phyloP scores from a whole-genome alignment of 2,888 invertebrate species.

The Amiota mariae region DNA sequence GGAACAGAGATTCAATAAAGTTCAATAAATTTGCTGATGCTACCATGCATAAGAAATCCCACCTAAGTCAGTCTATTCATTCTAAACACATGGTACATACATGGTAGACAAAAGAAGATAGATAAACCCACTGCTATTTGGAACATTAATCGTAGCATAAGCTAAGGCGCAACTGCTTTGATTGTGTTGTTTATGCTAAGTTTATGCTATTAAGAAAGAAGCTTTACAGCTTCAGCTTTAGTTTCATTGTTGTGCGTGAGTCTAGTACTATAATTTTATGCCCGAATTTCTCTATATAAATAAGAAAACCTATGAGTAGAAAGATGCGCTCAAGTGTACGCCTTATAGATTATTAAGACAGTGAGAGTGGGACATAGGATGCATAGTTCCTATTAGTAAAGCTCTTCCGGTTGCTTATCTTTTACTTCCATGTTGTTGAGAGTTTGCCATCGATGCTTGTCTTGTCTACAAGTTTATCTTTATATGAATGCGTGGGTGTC shows the following conservation, averaged over 20 bases:
- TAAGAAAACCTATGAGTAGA: neutral
- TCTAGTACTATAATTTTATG: slow-evolving; percentile 20
- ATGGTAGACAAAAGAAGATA: too few species aligned
- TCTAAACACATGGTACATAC: too few species aligned
- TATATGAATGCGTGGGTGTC: neutral
- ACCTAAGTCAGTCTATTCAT: too few species aligned
- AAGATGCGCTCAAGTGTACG: slow-evolving; percentile 20
- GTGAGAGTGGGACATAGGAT: neutral
- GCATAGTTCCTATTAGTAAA: neutral
- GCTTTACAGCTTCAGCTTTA: neutral
- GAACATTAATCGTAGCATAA: slow-evolving; percentile 28
- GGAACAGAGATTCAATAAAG: slow-evolving; percentile 21
- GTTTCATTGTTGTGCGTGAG: neutral
- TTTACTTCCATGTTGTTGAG: neutral
- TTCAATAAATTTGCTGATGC: slow-evolving; percentile 11
- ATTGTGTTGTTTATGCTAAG: slow-evolving; percentile 25
- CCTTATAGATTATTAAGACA: slow-evolving; percentile 19
- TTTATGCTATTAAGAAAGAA: neutral
- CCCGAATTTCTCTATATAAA: neutral
- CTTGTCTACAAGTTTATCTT: neutral
- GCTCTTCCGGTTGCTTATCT: slow-evolving; percentile 26
- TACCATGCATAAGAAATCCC: too few species aligned
- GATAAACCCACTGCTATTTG: neutral
- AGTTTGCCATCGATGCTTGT: neutral
- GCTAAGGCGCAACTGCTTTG: slow-evolving; percentile 16